A percentile compares a stretch with the other conserved stretches of the same genome.
phyloP scores from a whole-genome alignment of 2,888 invertebrate genomes.

The Fragum fragum region DNA sequence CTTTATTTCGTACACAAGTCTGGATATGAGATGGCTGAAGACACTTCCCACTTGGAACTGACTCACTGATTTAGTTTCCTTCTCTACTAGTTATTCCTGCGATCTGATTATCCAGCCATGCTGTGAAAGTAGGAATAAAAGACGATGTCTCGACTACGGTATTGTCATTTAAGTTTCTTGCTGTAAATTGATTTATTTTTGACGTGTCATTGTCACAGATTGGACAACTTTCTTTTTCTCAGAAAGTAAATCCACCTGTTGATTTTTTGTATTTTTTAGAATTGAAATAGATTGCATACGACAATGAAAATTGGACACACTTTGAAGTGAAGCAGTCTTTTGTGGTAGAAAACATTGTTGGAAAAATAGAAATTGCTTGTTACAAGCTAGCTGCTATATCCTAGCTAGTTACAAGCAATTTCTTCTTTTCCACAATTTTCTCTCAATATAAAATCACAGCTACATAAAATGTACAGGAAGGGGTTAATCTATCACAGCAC shows the following conservation, averaged over 20 bases:
- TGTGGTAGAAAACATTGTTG: no score
- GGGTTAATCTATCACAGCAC: no score
- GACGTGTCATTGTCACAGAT: conserved; percentile 4
- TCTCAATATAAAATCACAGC: no score
- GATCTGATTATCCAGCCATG: neutral
- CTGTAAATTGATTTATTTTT: neutral
- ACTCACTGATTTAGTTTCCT: conserved; percentile 31
- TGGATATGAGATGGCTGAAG: conserved; percentile 49
- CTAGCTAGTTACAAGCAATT: no score
- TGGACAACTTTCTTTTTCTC: neutral
- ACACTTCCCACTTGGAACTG: conserved; percentile 66
- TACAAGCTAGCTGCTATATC: no score
- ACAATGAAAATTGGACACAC: no score
- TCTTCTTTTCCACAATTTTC: no score
- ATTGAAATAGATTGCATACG: no score
- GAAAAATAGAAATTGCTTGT: no score
- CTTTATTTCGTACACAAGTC: conserved; percentile 1
- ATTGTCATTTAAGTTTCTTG: conserved; percentile 2
- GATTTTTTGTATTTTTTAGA: no score
- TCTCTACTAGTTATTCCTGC: neutral
- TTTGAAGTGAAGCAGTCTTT: no score
- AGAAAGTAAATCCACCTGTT: neutral
- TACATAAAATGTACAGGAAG: no score
- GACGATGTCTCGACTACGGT: conserved; percentile 45
- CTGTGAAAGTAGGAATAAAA: neutral